Evolutionary conservation across 1,140 invertebrate genomes (phyloP).

Genomic region (Patella vulgata): DNA sequence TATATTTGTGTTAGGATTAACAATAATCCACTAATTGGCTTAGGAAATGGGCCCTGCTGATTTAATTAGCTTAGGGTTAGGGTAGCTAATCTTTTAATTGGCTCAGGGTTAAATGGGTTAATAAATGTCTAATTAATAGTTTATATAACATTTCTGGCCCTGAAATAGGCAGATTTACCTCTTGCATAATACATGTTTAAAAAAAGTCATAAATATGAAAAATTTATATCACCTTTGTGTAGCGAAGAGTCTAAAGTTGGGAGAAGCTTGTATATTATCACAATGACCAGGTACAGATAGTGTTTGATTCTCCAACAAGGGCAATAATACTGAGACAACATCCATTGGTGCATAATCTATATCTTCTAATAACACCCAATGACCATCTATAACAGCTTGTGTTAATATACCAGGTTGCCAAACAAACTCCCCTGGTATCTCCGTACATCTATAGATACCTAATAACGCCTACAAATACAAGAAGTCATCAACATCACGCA

Average conservation of each 20-base stretch:
- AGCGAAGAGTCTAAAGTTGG: constrained; percentile 91
- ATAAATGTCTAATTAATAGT: too few species aligned
- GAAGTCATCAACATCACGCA: too few species aligned
- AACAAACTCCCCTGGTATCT: constrained; percentile 95
- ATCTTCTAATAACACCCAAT: constrained; percentile 96
- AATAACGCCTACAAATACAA: constrained; percentile 76
- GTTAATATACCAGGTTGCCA: constrained; percentile 86
- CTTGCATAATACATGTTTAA: too few species aligned
- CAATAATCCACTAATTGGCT: too few species aligned
- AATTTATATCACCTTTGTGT: constrained; percentile 88
- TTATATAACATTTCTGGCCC: too few species aligned
- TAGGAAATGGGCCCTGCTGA: too few species aligned
- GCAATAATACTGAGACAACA: constrained; percentile 86
- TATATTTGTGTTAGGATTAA: too few species aligned
- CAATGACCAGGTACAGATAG: constrained; percentile 88
- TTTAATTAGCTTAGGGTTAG: too few species aligned
- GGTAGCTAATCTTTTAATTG: too few species aligned
- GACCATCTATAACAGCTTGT: constrained; percentile 85
- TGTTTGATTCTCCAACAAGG: constrained; percentile 84
- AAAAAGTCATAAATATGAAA: too few species aligned
- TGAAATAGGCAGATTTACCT: too few species aligned
- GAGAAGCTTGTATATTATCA: constrained; percentile 79
- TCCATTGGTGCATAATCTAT: constrained; percentile 93
- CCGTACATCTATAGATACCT: constrained; percentile 95
- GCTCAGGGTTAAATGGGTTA: too few species aligned